These are phyloP conservation scores for Drosophila neocordata DNA, from an alignment of 1,140 invertebrate genomes.

Conservation along the genomic window DNA sequence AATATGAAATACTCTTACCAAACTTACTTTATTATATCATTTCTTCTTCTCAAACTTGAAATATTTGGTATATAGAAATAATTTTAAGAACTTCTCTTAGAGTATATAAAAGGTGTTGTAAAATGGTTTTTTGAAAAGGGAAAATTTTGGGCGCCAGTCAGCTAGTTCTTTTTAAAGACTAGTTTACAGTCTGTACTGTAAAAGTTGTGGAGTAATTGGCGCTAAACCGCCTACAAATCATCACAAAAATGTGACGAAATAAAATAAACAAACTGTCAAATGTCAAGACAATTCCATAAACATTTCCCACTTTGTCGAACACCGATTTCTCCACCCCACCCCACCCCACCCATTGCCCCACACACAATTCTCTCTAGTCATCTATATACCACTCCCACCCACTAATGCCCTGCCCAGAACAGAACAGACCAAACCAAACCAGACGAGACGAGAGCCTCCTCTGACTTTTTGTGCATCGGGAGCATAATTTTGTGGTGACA, in stretches of 20 bases:
- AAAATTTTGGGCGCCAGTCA: conserved; percentile 54
- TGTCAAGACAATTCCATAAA: conserved; percentile 76
- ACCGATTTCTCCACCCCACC: conserved; percentile 3
- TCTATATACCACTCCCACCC: too few species aligned
- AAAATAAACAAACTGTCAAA: conserved; percentile 79
- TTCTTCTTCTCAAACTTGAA: too few species aligned
- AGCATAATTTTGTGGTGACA: conserved; percentile 47
- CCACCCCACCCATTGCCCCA: neutral
- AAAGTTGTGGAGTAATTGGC: conserved; percentile 76
- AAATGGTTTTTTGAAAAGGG: conserved; percentile 26
- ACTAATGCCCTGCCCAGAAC: too few species aligned
- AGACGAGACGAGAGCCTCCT: too few species aligned
- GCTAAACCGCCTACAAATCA: conserved; percentile 80
- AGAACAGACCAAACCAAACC: too few species aligned
- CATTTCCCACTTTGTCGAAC: conserved; percentile 49
- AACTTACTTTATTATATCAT: too few species aligned
- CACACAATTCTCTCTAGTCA: neutral
- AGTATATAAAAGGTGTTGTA: neutral
- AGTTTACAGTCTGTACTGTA: conserved; percentile 59
- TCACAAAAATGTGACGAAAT: conserved; percentile 78
- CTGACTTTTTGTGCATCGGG: neutral
- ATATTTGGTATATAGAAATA: too few species aligned
- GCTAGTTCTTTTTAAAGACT: conserved; percentile 67
- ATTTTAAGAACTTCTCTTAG: too few species aligned
- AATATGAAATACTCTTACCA: conserved; percentile 30